Evolutionary conservation across 1,140 invertebrate species (phyloP).

Genomic region (Aleiodes sp.): DNA sequence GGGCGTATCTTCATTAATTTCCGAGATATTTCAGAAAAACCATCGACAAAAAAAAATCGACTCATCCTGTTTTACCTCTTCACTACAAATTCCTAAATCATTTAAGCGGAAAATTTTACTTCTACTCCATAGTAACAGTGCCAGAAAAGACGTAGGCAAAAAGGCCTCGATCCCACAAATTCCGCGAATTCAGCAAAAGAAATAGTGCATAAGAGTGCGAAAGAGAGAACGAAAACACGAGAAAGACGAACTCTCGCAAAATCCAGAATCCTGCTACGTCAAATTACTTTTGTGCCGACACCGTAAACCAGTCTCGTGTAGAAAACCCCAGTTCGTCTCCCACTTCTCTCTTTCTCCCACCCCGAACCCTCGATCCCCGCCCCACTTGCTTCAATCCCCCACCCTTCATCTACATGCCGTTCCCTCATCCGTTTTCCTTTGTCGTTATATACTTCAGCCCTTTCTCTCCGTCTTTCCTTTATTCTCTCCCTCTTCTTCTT

Average conservation of each 20-base stretch:
- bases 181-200: slow-evolving; percentile 14
- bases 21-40: too few species aligned
- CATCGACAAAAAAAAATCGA: too few species aligned
- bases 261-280: slow-evolving; percentile 24
- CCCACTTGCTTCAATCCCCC: background rate
- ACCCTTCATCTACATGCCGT: background rate
- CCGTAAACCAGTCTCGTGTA: slow-evolving; percentile 12
- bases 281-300: slow-evolving; percentile 31
- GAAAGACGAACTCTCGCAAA: background rate
- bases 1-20: too few species aligned
- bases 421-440: slow-evolving; percentile 7
- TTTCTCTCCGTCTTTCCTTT: background rate
- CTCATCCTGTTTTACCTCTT: too few species aligned
- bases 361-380: too few species aligned
- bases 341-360: background rate
- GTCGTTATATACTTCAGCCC: slow-evolving; percentile 6
- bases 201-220: slow-evolving; percentile 13
- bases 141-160: background rate
- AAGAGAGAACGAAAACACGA: background rate
- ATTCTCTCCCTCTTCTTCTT: background rate
- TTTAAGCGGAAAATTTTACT: background rate
- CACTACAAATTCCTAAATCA: too few species aligned
- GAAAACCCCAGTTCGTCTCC: background rate
- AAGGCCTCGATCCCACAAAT: slow-evolving; percentile 1
- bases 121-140: background rate